Evolutionary conservation across 1,140 invertebrate genomes (phyloP).

Genomic region (Papilio xuthus): DNA sequence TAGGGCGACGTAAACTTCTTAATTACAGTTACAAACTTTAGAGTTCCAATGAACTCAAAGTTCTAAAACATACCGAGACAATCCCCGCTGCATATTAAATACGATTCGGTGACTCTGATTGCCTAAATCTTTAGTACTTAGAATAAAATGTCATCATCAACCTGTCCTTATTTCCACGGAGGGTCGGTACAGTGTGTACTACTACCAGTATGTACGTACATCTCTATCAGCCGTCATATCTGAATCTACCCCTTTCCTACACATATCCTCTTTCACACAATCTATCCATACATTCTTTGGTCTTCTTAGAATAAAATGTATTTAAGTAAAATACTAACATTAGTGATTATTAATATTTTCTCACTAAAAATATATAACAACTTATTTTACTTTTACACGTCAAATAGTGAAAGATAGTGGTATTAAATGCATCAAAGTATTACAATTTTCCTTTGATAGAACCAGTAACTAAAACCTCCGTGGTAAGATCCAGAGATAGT

Average conservation of each 20-base stretch:
- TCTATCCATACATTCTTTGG: no score
- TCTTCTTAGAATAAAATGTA: no score
- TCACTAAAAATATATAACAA: neutral
- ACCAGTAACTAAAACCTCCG: conserved; percentile 3
- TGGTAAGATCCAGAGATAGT: neutral
- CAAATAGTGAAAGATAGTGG: neutral
- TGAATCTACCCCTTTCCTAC: no score
- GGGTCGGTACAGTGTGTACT: no score
- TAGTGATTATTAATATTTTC: neutral
- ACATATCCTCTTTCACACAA: no score
- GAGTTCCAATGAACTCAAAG: conserved; percentile 22
- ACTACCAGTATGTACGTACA: no score
- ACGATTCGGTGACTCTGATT: neutral
- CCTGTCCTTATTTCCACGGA: no score
- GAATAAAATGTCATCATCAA: no score
- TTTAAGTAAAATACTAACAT: neutral
- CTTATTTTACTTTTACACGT: neutral
- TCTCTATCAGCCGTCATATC: no score
- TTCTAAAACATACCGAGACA: conserved; percentile 10
- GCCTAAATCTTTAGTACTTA: neutral
- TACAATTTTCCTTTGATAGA: neutral
- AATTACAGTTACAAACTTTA: conserved; percentile 28
- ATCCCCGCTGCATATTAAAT: conserved; percentile 11
- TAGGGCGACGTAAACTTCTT: conserved; percentile 28
- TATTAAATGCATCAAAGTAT: neutral